Conservation (phyloP, 64 coral and sea anemone genomes). For the Montipora efflorescens region DNA sequence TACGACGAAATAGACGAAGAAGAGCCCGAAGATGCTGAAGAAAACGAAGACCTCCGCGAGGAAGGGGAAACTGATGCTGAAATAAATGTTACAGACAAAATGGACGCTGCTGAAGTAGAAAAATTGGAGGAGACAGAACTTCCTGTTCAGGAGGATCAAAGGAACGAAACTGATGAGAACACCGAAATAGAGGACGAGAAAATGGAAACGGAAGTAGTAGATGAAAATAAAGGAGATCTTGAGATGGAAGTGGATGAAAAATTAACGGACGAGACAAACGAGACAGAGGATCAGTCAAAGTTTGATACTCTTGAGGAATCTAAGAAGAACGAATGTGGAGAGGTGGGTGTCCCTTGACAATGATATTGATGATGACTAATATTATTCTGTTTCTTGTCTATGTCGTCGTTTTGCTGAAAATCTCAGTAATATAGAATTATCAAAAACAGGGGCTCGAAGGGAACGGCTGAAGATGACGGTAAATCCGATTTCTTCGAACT, state of each 20-base stretch:
- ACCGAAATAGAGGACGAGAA: background rate
- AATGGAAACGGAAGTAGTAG: background rate
- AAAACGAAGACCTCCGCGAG: slow-evolving; percentile 47
- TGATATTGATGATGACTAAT: background rate
- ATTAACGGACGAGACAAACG: background rate
- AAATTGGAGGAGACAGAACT: background rate
- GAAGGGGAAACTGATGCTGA: slow-evolving; percentile 56
- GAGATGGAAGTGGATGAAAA: slow-evolving; percentile 9
- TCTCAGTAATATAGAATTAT: too few species aligned
- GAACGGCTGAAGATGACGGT: too few species aligned
- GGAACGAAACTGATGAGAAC: background rate
- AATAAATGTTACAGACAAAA: background rate
- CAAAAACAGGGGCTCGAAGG: too few species aligned
- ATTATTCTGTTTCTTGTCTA: too few species aligned
- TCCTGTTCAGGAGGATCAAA: background rate
- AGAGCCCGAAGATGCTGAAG: slow-evolving; percentile 34
- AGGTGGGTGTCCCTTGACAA: background rate
- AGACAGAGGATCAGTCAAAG: background rate
- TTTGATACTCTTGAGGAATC: background rate
- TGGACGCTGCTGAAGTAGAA: slow-evolving; percentile 16
- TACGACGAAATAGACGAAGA: slow-evolving; percentile 63
- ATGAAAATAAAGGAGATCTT: background rate
- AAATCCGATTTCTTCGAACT: too few species aligned
- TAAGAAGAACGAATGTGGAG: slow-evolving; percentile 1
- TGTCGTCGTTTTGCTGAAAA: too few species aligned